Base-by-base conservation (phyloP, 2,797 vertebrate species). In the Myioborus melanocephalus region DNA sequence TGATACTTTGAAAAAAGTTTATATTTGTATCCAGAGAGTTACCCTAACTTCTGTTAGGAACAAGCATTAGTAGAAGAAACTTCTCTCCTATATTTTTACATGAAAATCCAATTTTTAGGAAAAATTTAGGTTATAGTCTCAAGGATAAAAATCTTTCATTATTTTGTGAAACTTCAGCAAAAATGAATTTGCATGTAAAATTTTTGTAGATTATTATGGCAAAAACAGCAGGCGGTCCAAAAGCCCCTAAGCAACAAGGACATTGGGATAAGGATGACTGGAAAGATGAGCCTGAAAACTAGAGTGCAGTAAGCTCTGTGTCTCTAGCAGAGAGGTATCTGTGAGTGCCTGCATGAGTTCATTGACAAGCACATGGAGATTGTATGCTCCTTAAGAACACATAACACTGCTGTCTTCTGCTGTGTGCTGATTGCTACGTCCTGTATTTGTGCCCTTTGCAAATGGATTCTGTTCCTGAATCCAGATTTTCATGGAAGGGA, bases 241-340 rank as follows among this genome's bases (percentile, higher is more conserved):
- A 97, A 95, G 95, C 98, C 96, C 98, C 99, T 95, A 98, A 99
- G 93, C 98, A 99, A 96, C 98, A 98, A 98, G 99, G 98, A 98
- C 98, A 99, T 69, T 99, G 99, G 99, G 99, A 99, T 98, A 99
- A 98, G 96, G 99, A 99, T 95, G 97, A 97, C 93, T 99, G 98
- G 98, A 98, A 98, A 26, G 99, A 99, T 28, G 98, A 98, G 49
- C 98, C 98, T 93, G 98, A 98, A 93, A 96, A 98, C 73, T 98
- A 98, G 98, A 22, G 94, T 98, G 92, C 98, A 98, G 96, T 98
- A 98, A 97, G 93, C 96, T 93, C 72, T 95, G 86, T 95, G 96
- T 73, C 34, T 76, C 12, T 85, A 55, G 94, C 94, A 86, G 97
- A 93, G 90, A 94, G 65, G 68, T 71, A 80, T 50, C 50, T 75